Percentiles rank a stretch among this genome's conserved stretches.
These are phyloP conservation scores for Anabacerthia variegaticeps DNA, from an alignment of 2,797 vertebrate species.

Conservation along the genomic window DNA sequence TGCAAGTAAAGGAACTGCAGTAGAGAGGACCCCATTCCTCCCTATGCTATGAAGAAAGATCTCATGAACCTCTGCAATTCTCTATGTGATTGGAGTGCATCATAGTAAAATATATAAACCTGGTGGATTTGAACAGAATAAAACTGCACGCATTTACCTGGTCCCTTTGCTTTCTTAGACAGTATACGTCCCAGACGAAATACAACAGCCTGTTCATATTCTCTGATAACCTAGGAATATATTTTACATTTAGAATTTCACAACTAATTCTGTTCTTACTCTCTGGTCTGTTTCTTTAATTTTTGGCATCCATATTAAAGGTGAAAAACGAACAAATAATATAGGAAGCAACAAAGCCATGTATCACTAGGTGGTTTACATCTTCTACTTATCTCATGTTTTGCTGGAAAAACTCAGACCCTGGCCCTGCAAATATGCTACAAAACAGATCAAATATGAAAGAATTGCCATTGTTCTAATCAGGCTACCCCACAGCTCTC, in stretches of 20 bases:
- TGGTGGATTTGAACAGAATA: neutral
- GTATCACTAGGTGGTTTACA: neutral
- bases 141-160: slow-evolving; percentile 63
- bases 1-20: neutral
- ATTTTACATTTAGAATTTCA: neutral
- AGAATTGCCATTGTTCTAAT: neutral
- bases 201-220: slow-evolving; percentile 77
- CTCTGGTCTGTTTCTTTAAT: neutral
- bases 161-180: slow-evolving; percentile 73
- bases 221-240: slow-evolving; percentile 72
- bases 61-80: neutral
- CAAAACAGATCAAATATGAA: neutral
- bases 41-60: neutral
- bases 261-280: neutral
- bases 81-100: neutral
- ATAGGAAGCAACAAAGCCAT: neutral
- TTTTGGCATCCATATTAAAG: neutral
- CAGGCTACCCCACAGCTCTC: neutral
- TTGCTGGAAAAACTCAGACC: neutral
- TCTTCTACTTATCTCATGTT: neutral
- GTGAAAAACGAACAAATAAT: neutral
- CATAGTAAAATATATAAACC: neutral
- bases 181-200: slow-evolving; percentile 73
- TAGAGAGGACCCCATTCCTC: neutral
- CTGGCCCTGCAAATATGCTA: neutral